Evolutionary conservation across 2,797 vertebrate genomes (phyloP).

Genomic region (Molossus alvarezi): DNA sequence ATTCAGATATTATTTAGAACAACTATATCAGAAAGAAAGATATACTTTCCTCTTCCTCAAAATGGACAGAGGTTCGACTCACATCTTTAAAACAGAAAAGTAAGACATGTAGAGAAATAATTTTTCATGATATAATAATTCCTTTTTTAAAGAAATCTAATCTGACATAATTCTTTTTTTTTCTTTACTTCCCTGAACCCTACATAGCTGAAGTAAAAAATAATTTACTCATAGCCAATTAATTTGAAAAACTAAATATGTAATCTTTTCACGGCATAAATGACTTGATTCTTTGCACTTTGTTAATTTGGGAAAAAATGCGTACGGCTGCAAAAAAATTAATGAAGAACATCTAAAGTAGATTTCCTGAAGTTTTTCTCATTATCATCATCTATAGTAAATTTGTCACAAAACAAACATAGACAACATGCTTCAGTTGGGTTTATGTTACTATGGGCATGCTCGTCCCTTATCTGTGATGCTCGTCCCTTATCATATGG

Average conservation of each 20-base stretch:
- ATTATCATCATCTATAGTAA: slow-evolving; percentile 63
- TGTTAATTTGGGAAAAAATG: slow-evolving; percentile 72
- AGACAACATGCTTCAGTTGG: neutral
- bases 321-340: slow-evolving; percentile 71
- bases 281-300: slow-evolving; percentile 71
- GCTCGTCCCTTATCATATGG: no score
- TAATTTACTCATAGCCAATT: slow-evolving; percentile 70
- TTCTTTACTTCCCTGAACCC: slow-evolving; percentile 39
- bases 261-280: slow-evolving; percentile 73
- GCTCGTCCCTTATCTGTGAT: neutral
- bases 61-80: neutral
- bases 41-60: slow-evolving; percentile 6
- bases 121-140: slow-evolving; percentile 46
- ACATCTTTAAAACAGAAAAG: slow-evolving; percentile 50
- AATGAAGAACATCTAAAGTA: slow-evolving; percentile 68
- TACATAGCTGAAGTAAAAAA: slow-evolving; percentile 69
- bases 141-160: neutral
- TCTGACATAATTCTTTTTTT: slow-evolving; percentile 42
- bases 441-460: neutral
- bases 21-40: slow-evolving; percentile 39
- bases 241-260: slow-evolving; percentile 76
- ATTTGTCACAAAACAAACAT: slow-evolving; percentile 73
- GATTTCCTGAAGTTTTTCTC: slow-evolving; percentile 71
- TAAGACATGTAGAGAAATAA: neutral
- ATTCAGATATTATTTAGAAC: slow-evolving; percentile 57